Conservation (phyloP, 2,888 invertebrate species). For the Schizotus pectinicornis region DNA sequence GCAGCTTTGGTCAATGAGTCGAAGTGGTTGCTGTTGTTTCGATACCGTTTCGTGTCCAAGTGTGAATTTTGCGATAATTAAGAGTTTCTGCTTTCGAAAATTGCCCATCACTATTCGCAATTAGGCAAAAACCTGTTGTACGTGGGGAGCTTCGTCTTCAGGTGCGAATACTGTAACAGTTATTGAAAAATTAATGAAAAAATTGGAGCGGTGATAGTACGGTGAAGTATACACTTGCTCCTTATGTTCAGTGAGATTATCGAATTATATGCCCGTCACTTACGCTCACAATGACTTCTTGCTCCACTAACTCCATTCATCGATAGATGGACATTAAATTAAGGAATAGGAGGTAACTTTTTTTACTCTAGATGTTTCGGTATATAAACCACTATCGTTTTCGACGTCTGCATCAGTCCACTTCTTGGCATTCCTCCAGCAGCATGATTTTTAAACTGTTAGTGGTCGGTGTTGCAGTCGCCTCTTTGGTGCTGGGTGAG, state of each 20-base stretch:
- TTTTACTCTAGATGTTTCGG: slow-evolving; percentile 35
- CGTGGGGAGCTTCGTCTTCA: background rate
- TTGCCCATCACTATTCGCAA: background rate
- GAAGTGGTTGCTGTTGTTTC: no score
- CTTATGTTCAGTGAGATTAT: slow-evolving; percentile 39
- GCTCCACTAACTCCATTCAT: slow-evolving; percentile 57
- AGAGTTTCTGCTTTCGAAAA: background rate
- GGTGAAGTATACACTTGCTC: slow-evolving; percentile 31
- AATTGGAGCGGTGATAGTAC: slow-evolving; percentile 41
- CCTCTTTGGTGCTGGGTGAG: slow-evolving; percentile 6
- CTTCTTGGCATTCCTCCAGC: background rate
- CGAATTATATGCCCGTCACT: slow-evolving; percentile 49
- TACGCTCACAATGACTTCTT: slow-evolving; percentile 55
- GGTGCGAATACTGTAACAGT: slow-evolving; percentile 32
- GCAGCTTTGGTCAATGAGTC: no score
- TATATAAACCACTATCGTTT: slow-evolving; percentile 42
- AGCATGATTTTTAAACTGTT: slow-evolving; percentile 3
- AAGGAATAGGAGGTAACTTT: slow-evolving; percentile 36
- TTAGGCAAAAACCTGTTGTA: background rate
- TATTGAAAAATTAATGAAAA: slow-evolving; percentile 34
- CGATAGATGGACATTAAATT: slow-evolving; percentile 40
- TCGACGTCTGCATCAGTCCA: slow-evolving; percentile 37
- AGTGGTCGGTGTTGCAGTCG: background rate
- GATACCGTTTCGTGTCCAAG: no score
- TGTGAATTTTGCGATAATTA: background rate